Evolutionary conservation across 1,140 invertebrate genomes (phyloP).

Genomic region (Zaprionus davidi): DNA sequence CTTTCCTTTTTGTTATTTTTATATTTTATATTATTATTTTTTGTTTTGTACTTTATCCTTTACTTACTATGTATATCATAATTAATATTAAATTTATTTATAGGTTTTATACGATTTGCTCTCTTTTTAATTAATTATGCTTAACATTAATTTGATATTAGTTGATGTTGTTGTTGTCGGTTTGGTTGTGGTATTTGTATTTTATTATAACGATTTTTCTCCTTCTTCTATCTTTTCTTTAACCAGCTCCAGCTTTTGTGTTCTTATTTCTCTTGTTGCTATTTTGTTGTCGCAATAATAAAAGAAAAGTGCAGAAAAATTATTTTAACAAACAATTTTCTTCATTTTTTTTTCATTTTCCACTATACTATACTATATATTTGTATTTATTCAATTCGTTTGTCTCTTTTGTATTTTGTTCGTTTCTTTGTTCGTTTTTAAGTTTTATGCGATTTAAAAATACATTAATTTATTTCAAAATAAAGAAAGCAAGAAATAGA

Average conservation of each 20-base stretch:
- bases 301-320: slow-evolving; percentile 44
- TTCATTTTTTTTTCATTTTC: background rate
- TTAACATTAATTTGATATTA: slow-evolving; percentile 80
- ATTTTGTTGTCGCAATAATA: slow-evolving; percentile 37
- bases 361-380: slow-evolving; percentile 1
- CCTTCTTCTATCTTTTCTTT: slow-evolving; percentile 45
- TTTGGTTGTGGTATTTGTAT: slow-evolving; percentile 52
- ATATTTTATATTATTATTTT: slow-evolving; percentile 32
- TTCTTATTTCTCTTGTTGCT: slow-evolving; percentile 66
- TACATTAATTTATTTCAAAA: slow-evolving; percentile 59
- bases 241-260: slow-evolving; percentile 60
- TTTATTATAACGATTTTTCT: slow-evolving; percentile 57
- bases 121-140: slow-evolving; percentile 55
- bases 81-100: slow-evolving; percentile 69
- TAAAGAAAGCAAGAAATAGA: slow-evolving; percentile 43
- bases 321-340: slow-evolving; percentile 44
- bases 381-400: slow-evolving; percentile 12
- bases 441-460: slow-evolving; percentile 62
- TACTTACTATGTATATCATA: slow-evolving; percentile 76
- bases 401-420: slow-evolving; percentile 10
- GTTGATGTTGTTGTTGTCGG: slow-evolving; percentile 70
- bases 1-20: slow-evolving; percentile 37
- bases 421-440: slow-evolving; percentile 7
- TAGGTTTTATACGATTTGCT: slow-evolving; percentile 51
- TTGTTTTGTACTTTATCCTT: slow-evolving; percentile 77